Evolutionary conservation across 1,140 invertebrate genomes (phyloP), one percentile per base, ranked within the genome.

Genomic region (Spodoptera frugiperda): DNA sequence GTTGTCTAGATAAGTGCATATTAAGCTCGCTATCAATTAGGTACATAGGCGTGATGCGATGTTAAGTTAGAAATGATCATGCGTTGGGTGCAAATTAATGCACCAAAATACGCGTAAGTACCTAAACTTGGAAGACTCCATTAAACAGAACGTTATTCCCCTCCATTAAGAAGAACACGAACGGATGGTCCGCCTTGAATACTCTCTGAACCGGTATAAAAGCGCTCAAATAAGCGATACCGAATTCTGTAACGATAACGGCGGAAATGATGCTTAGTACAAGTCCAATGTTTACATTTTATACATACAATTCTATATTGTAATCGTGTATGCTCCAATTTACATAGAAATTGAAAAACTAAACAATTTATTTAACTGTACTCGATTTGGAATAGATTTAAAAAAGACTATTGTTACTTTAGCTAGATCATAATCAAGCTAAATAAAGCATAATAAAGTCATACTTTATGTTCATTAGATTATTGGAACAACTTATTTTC

Each of bases 111-210:
- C 19, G 51, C 30, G 53, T 44, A 55, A 12, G 51, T 59, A 73
- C 71, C 54, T 73, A 80, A 57, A 59, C 70, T n/a, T n/a, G 14
- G 63, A 48, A 79, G n/a, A 75, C 67, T 76, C 79, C 82, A 17
- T 49, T 79, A 67, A 82, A 84, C 14, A 84, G n/a, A 44, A 78
- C 53, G 19, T 65, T 65, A 53, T 61, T 59, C 3, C 33, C 33
- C 12, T 53, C 51, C 15, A 68, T 71, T 68, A 84, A 57, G 25
- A 67, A 73, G 57, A 81, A 82, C 21, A 74, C 17, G 74, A 83
- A 83, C n/a, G 77, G 75, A 68, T 81, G 79, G 30, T 82, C 63
- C 5, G 77, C 80, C 10, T 77, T 73, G 51, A 82, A 81, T 39
- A 33, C 10, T 11, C 1, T 19, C 17, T 5, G 30, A 14, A 15